These are phyloP conservation scores for Scomber scombrus DNA, from an alignment of 2,113 vertebrate genomes.

Conservation along the genomic window DNA sequence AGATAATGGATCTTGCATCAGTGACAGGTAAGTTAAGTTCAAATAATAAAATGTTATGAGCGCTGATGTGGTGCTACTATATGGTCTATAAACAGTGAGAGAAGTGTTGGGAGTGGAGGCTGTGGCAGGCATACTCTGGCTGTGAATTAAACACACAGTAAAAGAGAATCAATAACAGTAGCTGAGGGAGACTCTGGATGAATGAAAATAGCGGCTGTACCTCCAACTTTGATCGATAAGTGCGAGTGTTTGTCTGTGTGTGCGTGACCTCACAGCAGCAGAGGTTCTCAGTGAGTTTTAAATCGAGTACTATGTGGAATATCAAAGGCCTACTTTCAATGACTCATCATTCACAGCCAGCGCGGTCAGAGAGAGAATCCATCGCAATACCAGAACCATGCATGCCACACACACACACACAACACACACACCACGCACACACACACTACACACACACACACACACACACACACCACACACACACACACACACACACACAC, in stretches of 20 bases:
- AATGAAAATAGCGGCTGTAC: constrained; percentile 66
- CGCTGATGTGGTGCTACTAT: constrained; percentile 39
- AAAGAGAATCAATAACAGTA: constrained; percentile 69
- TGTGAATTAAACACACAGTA: constrained; percentile 71
- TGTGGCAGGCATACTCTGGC: constrained; percentile 53
- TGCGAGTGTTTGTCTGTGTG: constrained; percentile 33
- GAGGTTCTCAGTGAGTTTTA: constrained; percentile 41
- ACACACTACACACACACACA: constrained; percentile 13
- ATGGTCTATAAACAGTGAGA: constrained; percentile 67
- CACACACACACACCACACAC: constrained; percentile 23
- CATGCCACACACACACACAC: background rate
- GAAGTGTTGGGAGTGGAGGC: constrained; percentile 59
- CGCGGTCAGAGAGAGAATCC: background rate
- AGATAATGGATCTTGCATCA: constrained; percentile 11
- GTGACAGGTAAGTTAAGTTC: background rate
- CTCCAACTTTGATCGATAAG: constrained; percentile 60
- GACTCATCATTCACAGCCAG: constrained; percentile 59
- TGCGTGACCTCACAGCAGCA: constrained; percentile 20
- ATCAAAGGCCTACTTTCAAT: constrained; percentile 50
- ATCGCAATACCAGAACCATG: constrained; percentile 18
- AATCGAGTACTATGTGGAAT: constrained; percentile 49
- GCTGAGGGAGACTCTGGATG: constrained; percentile 66
- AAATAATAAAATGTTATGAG: constrained; percentile 38
- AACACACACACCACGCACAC: constrained; percentile 29
- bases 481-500: constrained; percentile 29